Base-by-base conservation (phyloP, 2,888 invertebrate species). In the Lithophane leautieri region DNA sequence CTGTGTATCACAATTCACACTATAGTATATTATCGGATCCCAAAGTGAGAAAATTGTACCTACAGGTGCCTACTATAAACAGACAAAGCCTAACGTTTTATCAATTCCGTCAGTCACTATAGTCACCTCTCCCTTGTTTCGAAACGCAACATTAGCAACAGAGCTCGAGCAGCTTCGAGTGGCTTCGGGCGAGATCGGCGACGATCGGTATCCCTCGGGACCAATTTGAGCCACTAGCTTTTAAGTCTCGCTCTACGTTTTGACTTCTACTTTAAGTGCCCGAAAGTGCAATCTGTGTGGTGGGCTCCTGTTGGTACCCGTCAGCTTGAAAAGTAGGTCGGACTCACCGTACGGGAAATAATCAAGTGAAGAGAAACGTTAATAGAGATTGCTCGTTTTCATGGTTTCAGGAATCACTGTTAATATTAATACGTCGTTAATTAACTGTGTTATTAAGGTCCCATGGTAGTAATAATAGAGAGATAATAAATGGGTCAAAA, bases 241-340 rank as follows among this genome's bases (percentile, higher is more conserved):
- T 93, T 92, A 93, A 92, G 92, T 92, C 91, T 88, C 82, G 83
- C 89, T 90, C 87, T 89, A 89, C 90, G 89, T 92, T 93, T 92
- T 89, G 91, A 93, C 92, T 92, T 90, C 82, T 83, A 89, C 86
- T 90, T 89, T 92, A 91, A 93, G 92, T 92, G 90, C 90, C 89
- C 89, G 90, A 92, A 92, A 92, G 93, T 92, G 93, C 92, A 91
- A 91, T 93, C 90, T 86, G 70, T 77, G 71, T 82, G 85, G 82
- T 89, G 40, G 78, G 78, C 81, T 91, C 88, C 83, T 71, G 77
- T 89, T 88, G 40, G 85, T 14, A 78, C 87, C 71, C 47, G 72
- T 54, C 66, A 68, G 14, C 61, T 61, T 52, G 25, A 16, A 71
- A 65, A 69, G 4, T 68, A 47, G n/a, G 19, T 42, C 8, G n/a